phyloP scores from a whole-genome alignment of 2,113 vertebrate species.

The Limnothrissa miodon region DNA sequence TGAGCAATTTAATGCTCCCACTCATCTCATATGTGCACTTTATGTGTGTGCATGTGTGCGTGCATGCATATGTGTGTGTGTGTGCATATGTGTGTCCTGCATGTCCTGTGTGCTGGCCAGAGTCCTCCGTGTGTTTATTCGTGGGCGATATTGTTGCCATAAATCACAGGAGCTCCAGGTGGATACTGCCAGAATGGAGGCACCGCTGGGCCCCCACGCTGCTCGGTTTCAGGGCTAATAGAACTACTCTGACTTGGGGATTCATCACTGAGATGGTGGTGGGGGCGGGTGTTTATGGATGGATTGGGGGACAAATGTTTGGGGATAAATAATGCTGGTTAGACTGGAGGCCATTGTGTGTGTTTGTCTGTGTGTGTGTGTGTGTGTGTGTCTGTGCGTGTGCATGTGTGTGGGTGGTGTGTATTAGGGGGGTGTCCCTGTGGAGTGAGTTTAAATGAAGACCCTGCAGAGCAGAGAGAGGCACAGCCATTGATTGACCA shows the following conservation, averaged over 20 bases:
- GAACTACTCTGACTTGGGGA: conserved; percentile 22
- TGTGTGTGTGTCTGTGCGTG: not conserved
- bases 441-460: not conserved
- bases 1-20: not conserved
- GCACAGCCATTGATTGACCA: not conserved
- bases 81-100: not conserved
- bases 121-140: conserved; percentile 21
- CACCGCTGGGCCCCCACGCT: not conserved
- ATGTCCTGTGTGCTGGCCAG: not conserved
- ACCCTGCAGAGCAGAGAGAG: not conserved
- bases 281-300: conserved; percentile 15
- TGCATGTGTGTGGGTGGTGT: not conserved
- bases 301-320: not conserved
- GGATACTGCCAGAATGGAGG: not conserved
- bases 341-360: not conserved
- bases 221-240: conserved; percentile 8
- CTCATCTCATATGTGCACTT: not conserved
- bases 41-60: not conserved
- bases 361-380: not conserved
- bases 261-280: conserved; percentile 26
- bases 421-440: not conserved
- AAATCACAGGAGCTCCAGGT: conserved; percentile 21
- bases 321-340: not conserved
- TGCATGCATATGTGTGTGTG: not conserved
- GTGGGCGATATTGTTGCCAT: conserved; percentile 15